A percentile compares a stretch with the other conserved stretches of the same genome.
These are phyloP conservation scores for Idaea dimidiata DNA, from an alignment of 2,888 invertebrate species.

Conservation along the genomic window DNA sequence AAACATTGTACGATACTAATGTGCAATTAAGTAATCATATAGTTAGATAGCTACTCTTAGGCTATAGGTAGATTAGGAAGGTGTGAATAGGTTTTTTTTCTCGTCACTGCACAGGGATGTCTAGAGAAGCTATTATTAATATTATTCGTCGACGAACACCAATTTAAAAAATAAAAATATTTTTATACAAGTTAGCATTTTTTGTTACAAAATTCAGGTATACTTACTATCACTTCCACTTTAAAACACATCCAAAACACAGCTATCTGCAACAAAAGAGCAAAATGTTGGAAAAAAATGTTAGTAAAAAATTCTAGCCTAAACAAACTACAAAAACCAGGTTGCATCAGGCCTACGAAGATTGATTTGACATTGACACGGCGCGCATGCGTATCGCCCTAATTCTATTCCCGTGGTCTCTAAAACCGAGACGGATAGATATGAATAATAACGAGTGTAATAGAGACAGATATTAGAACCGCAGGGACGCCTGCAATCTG, in stretches of 20 bases:
- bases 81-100: too few species aligned
- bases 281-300: constrained; percentile 36
- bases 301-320: constrained; percentile 29
- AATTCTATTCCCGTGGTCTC: constrained; percentile 60
- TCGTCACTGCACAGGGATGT: too few species aligned
- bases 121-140: too few species aligned
- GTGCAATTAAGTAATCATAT: too few species aligned
- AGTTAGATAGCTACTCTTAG: too few species aligned
- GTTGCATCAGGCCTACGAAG: constrained; percentile 75
- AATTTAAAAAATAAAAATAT: too few species aligned
- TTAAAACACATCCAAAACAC: constrained; percentile 20
- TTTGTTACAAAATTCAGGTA: not conserved
- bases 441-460: constrained; percentile 34
- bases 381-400: constrained; percentile 77
- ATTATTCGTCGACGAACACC: too few species aligned
- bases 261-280: constrained; percentile 46
- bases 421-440: constrained; percentile 45
- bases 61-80: too few species aligned
- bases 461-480: constrained; percentile 44
- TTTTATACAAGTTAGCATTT: too few species aligned
- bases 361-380: constrained; percentile 80
- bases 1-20: too few species aligned
- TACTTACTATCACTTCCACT: constrained; percentile 4
- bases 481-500: constrained; percentile 44
- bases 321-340: constrained; percentile 36